Evolutionary conservation across 2,797 vertebrate genomes (phyloP), one percentile per base, ranked within the genome.

Genomic region (Gambusia yucatana): DNA sequence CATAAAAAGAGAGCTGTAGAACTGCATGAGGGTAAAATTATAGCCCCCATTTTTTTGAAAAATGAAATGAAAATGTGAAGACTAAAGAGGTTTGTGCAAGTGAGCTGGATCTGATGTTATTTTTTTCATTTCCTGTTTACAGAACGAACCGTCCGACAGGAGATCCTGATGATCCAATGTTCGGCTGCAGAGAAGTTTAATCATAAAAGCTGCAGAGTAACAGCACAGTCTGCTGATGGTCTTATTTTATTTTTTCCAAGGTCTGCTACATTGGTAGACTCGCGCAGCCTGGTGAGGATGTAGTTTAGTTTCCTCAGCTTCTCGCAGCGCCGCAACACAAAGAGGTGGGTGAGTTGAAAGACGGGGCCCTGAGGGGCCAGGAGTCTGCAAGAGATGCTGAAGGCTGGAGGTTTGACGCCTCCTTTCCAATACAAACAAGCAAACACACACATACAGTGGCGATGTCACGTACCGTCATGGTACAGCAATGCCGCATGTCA

Each of bases 401-500:
- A 61, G 77, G 86, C 81, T 72, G 59, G 78, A 86, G 77, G 83
- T 84, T 79, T n/a, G 67, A 75, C 75, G 50, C 78, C 73, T 73
- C 78, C 72, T 81, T 81, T 65, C 79, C 69, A 76, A 71, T 61
- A 76, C 72, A 79, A 76, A 71, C 61, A 77, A 67, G 77, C 80
- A 79, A 77, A 78, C 17, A 14, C 43, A 85, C 77, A 25, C 77
- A 82, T 70, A 81, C 77, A 71, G 67, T 76, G 82, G 83, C 59
- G 69, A 84, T 90, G 93, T 91, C 87, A 90, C 73, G 82, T 79
- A 74, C 90, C 75, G 86, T 90, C 86, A 85, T 33, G 33, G 33
- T 33, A 67, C 87, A 88, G 88, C 89, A 88, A 82, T 69, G 88
- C 92, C 88, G 89, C 88, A 91, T 89, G 93, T 95, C 94, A 93